A percentile compares a stretch with the other conserved stretches of the same genome.
These are phyloP conservation scores for Chaetorhynchus papuensis DNA, from an alignment of 2,113 vertebrate genomes.

Conservation along the genomic window DNA sequence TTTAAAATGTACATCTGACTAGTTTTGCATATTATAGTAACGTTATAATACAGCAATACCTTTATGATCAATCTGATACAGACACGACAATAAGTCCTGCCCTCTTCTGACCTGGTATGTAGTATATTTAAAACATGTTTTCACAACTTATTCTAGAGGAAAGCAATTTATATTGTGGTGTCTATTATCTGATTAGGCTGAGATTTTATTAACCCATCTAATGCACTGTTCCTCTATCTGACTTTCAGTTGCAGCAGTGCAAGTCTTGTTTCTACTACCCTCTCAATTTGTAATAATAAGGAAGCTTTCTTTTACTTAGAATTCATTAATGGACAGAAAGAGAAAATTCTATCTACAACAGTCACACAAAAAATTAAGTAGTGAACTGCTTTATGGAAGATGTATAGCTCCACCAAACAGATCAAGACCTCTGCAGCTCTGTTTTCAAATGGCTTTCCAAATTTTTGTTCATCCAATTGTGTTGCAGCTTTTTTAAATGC, in stretches of 20 bases:
- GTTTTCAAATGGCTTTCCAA: background rate
- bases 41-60: background rate
- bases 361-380: background rate
- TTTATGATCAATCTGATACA: background rate
- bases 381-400: background rate
- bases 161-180: conserved; percentile 5
- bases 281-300: background rate
- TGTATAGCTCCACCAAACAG: background rate
- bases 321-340: background rate
- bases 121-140: background rate
- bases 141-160: background rate
- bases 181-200: conserved; percentile 17
- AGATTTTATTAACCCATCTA: conserved; percentile 41
- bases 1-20: conserved; percentile 31
- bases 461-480: background rate
- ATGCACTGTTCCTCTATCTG: background rate
- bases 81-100: background rate
- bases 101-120: background rate
- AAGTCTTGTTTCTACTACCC: background rate
- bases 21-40: background rate
- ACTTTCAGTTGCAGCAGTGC: background rate
- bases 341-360: background rate
- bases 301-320: background rate
- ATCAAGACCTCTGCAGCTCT: background rate
- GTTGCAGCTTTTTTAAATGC: background rate